Base-by-base conservation (phyloP, 2,888 invertebrate genomes). In the Leptinotarsa haldemani region DNA sequence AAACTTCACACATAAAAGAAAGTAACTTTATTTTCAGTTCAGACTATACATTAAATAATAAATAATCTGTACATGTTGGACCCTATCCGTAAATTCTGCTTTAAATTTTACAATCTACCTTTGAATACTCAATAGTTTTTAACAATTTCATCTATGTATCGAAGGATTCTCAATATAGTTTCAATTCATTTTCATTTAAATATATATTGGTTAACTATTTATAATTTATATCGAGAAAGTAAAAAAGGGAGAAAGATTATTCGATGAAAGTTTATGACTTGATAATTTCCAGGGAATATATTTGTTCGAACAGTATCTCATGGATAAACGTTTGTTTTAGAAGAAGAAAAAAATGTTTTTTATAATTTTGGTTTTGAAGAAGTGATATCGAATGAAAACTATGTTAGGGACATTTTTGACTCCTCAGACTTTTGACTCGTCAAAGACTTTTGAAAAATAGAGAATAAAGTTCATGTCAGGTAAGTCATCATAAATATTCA, bases 51-150 rank as follows among this genome's bases (percentile, higher is more conserved):
- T 65, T 77, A 77, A 78, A 73, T 71, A 76, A 74, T 67, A 69
- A 68, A 56, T 73, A 72, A 75, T 72, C 78, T 78, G 78, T 81
- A 80, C 78, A 79, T 58, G 50, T 81, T 81, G 81, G 81, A 81
- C 81, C 81, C 81, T 81, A 80, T 77, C 74, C 70, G 50, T 74
- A 74, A 71, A 72, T 70, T 65, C 63, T 69, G 22, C 12, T 70
- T 66, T 66, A 40, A 66, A 20, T 15, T 40, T 16, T 65, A 68
- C 65, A 74, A 47, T 65, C 74, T 74, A 74, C 70, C 16, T 25
- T n/a, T 53, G 64, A 70, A 68, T 65, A 66, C 70, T 65, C 58
- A 47, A 71, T 69, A 56, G 15, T 15, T 69, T 63, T 71, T 63
- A 72, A 69, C 69, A 58, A 71, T 65, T 53, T 65, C 63, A 30